These are phyloP conservation scores for Bombus difficillimus DNA, from an alignment of 1,140 invertebrate species.

Conservation along the genomic window DNA sequence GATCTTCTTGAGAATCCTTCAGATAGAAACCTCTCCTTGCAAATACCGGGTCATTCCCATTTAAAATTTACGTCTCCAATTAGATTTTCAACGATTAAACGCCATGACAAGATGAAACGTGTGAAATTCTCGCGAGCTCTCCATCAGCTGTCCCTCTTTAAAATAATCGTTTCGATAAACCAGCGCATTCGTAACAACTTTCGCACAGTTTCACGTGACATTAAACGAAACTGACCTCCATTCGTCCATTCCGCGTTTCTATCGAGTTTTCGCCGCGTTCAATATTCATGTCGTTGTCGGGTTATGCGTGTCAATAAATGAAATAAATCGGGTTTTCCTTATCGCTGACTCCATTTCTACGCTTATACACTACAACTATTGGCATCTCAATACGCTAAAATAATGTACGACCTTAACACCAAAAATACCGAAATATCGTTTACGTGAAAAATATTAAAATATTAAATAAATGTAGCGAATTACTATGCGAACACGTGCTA, in stretches of 20 bases:
- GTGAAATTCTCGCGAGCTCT: not conserved
- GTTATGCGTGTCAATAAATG: not conserved
- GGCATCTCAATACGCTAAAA: not conserved
- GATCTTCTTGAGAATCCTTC: not conserved
- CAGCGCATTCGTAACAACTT: conserved; percentile 3
- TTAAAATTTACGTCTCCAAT: not conserved
- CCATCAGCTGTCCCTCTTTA: not conserved
- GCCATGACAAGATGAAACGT: not conserved
- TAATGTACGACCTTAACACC: not conserved
- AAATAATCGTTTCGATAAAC: conserved; percentile 9
- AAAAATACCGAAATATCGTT: not conserved
- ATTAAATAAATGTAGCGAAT: too few species aligned
- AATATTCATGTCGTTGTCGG: not conserved
- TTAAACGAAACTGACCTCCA: not conserved
- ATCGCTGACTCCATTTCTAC: not conserved
- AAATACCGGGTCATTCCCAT: not conserved
- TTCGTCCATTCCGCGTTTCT: not conserved
- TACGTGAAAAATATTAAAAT: too few species aligned
- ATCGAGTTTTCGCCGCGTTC: not conserved
- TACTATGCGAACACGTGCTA: too few species aligned
- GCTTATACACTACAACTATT: not conserved
- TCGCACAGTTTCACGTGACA: not conserved
- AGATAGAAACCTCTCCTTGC: not conserved
- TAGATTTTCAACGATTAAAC: not conserved
- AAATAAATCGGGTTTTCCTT: not conserved